Percentiles rank a stretch among this genome's conserved stretches.
Conservation (phyloP, 2,113 vertebrate genomes). For the Hypomesus transpacificus region DNA sequence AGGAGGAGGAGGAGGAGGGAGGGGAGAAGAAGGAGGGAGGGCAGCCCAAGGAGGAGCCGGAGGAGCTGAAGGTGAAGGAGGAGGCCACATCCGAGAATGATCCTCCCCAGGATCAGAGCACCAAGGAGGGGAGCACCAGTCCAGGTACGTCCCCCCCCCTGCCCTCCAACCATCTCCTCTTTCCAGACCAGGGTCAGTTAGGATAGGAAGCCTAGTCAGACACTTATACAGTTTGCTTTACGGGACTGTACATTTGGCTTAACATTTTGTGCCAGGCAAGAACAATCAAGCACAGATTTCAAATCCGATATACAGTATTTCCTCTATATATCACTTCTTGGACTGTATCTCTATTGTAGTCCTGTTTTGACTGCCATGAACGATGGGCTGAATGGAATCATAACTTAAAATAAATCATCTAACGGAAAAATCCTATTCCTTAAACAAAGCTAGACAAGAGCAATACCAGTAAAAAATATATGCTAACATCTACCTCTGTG, state of each 20-base stretch:
- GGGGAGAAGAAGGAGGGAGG: conserved; percentile 66
- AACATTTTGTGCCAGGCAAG: too few relatives aligned
- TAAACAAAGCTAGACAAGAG: neutral
- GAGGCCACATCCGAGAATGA: conserved; percentile 35
- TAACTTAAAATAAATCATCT: too few relatives aligned
- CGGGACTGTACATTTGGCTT: too few relatives aligned
- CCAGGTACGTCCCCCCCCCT: conserved; percentile 45
- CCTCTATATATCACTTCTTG: conserved; percentile 1
- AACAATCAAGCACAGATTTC: too few relatives aligned
- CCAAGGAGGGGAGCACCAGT: conserved; percentile 50
- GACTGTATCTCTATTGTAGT: too few relatives aligned
- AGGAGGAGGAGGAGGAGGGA: conserved; percentile 59
- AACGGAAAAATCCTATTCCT: neutral
- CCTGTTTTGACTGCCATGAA: too few relatives aligned
- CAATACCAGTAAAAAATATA: neutral
- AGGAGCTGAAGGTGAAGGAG: conserved; percentile 51
- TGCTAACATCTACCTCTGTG: too few relatives aligned
- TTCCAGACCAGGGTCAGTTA: neutral
- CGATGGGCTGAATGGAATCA: too few relatives aligned
- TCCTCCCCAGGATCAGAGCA: conserved; percentile 54
- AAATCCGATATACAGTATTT: too few relatives aligned
- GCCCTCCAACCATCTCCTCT: too few relatives aligned
- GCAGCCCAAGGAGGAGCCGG: conserved; percentile 67
- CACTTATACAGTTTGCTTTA: too few relatives aligned
- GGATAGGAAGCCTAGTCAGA: neutral